Conservation (phyloP, 2,888 invertebrate species). For the Drosophila robusta region DNA sequence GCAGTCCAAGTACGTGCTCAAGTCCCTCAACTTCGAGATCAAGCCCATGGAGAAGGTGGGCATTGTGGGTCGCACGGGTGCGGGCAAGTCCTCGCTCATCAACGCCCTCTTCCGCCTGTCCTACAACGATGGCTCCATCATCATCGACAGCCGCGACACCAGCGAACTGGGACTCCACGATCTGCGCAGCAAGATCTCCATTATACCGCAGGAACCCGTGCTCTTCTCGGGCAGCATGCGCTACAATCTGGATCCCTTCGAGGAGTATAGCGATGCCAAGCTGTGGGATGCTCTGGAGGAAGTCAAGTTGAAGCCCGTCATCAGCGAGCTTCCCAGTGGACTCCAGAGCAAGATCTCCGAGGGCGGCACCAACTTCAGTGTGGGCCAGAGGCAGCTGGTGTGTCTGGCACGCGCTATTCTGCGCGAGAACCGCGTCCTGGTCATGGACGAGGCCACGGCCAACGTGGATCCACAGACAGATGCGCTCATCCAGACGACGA, state of each 20-base stretch:
- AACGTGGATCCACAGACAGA: conserved; percentile 96
- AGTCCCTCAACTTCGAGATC: conserved; percentile 88
- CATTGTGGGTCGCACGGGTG: conserved; percentile 90
- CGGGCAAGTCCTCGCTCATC: conserved; percentile 90
- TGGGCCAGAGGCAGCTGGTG: conserved; percentile 95
- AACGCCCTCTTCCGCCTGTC: conserved; percentile 92
- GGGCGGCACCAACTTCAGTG: conserved; percentile 93
- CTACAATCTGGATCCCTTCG: conserved; percentile 95
- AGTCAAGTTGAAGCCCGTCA: conserved; percentile 88
- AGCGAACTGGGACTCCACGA: conserved; percentile 89
- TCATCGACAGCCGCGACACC: conserved; percentile 54
- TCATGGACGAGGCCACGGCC: conserved; percentile 96
- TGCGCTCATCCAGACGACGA: conserved; percentile 92
- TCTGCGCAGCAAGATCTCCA: conserved; percentile 91
- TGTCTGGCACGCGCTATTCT: conserved; percentile 95
- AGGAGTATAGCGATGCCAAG: conserved; percentile 91
- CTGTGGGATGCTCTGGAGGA: conserved; percentile 95
- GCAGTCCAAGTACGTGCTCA: conserved; percentile 87
- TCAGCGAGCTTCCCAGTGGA: conserved; percentile 88
- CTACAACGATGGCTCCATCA: conserved; percentile 90
- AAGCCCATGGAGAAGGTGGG: conserved; percentile 89
- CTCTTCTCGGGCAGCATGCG: conserved; percentile 94
- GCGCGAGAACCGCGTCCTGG: conserved; percentile 92
- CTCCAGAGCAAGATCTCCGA: conserved; percentile 89
- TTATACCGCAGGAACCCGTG: conserved; percentile 94